Evolutionary conservation across 2,797 vertebrate genomes (phyloP).

Genomic region (Fistularia tabacaria): DNA sequence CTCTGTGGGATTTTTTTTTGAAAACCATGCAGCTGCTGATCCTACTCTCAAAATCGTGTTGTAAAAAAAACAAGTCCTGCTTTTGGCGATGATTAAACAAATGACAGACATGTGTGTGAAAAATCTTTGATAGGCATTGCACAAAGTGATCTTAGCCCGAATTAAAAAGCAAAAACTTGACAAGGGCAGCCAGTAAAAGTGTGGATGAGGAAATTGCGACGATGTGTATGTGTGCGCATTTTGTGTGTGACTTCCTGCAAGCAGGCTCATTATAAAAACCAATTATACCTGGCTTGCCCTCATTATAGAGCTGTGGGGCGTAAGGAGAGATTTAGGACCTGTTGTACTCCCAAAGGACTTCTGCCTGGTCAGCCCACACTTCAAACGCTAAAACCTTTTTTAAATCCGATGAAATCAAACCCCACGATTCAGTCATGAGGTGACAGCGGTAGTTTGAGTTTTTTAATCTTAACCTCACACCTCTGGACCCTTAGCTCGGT

Average conservation of each 20-base stretch:
- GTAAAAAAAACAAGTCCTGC: no score
- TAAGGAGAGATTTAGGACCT: slow-evolving; percentile 61
- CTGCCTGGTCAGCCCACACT: slow-evolving; percentile 51
- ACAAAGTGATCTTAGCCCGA: no score
- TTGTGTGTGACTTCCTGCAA: slow-evolving; percentile 49
- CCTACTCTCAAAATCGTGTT: neutral
- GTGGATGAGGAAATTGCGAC: neutral
- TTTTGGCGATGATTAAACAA: no score
- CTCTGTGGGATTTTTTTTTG: slow-evolving; percentile 6
- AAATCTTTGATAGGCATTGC: no score
- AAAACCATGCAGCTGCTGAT: neutral
- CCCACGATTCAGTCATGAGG: neutral
- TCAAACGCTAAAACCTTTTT: slow-evolving; percentile 53
- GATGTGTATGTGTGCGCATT: slow-evolving; percentile 14
- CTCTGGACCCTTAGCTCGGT: neutral
- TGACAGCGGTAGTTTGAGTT: no score
- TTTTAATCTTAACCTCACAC: no score
- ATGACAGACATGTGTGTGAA: no score
- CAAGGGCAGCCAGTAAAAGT: no score
- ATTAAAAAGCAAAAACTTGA: no score
- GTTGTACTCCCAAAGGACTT: slow-evolving; percentile 47
- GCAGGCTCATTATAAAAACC: slow-evolving; percentile 70
- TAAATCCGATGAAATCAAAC: slow-evolving; percentile 53
- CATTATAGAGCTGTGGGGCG: slow-evolving; percentile 59
- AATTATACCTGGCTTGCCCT: slow-evolving; percentile 64